Evolutionary conservation across 1,140 invertebrate genomes (phyloP), one percentile per base, ranked within the genome.

Genomic region (Kradibia gibbosae): DNA sequence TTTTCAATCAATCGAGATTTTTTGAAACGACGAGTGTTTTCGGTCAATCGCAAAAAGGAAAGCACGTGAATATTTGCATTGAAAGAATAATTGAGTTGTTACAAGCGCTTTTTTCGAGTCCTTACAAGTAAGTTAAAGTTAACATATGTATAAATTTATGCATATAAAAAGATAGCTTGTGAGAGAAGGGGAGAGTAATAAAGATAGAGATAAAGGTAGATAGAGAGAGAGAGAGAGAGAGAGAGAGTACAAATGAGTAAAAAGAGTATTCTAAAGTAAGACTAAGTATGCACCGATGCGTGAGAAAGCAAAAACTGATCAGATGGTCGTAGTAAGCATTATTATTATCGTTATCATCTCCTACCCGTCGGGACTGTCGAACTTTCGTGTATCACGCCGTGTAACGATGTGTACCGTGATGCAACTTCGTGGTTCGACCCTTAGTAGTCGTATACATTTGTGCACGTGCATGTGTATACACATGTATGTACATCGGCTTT

Each of bases 61-160:
- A 57, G 22, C 39, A 62, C 74, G 57, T 65, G 74, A 39, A 73
- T 62, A 45, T n/a, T 17, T 4, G 15, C 13, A 28, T 48, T 22
- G 39, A 22, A 39, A 42, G 73, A 60, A 57, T 57, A 57, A 45
- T 48, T 15, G 55, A 25, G 25, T 48, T 25, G 31, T 75, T 57
- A 1, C 3, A 10, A 75, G 28, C 13, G 31, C n/a, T 28, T 75
- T 53, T 39, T 34, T 73, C 73, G 31, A 42, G 48, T 39, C 3
- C 60, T 36, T 57, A 55, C 73, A 75, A 75, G 73, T 75, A 75
- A 75, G 73, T 75, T 11, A n/a, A n/a, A n/a, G n/a, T n/a, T n/a
- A n/a, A 17, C 36, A n/a, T 28, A 15, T 39, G 45, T 57, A 25
- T 25, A 4, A 4, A 55, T 22, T 55, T 22, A 55, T 17, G 55